Evolutionary conservation across 1,140 invertebrate species (phyloP).

Genomic region (Dysdera silvatica): DNA sequence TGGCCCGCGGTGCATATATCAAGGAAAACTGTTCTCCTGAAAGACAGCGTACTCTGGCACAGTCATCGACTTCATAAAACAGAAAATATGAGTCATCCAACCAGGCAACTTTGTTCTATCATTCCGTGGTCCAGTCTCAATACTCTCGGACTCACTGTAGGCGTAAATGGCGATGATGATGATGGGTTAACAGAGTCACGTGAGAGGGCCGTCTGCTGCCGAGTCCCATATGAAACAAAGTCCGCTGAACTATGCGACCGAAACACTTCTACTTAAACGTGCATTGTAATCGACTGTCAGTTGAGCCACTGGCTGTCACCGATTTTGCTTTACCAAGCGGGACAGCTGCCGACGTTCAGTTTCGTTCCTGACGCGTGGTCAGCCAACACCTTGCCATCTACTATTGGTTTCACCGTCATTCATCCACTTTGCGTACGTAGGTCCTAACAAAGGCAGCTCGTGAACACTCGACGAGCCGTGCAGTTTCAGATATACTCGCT

Average conservation of each 20-base stretch:
- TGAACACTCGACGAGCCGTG: too few relatives aligned
- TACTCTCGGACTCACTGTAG: not conserved
- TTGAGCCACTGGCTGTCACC: not conserved
- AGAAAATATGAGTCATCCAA: not conserved
- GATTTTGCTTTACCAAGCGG: not conserved
- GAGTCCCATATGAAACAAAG: too few relatives aligned
- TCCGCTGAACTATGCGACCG: too few relatives aligned
- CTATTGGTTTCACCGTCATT: not conserved
- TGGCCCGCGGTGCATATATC: not conserved
- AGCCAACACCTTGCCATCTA: not conserved
- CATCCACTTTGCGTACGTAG: too few relatives aligned
- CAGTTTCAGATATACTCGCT: too few relatives aligned
- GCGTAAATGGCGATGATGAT: not conserved
- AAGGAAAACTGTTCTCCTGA: not conserved
- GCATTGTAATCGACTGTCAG: not conserved
- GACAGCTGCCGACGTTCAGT: not conserved
- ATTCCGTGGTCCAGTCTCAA: not conserved
- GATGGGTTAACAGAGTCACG: not conserved
- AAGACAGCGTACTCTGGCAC: not conserved
- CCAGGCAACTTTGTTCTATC: not conserved
- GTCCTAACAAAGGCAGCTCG: not conserved
- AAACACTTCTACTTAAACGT: too few relatives aligned
- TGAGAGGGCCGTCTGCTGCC: not conserved
- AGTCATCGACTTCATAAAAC: not conserved
- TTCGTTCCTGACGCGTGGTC: not conserved